Evolutionary conservation across 2,888 invertebrate species (phyloP).

Genomic region (Microctonus brassicae): DNA sequence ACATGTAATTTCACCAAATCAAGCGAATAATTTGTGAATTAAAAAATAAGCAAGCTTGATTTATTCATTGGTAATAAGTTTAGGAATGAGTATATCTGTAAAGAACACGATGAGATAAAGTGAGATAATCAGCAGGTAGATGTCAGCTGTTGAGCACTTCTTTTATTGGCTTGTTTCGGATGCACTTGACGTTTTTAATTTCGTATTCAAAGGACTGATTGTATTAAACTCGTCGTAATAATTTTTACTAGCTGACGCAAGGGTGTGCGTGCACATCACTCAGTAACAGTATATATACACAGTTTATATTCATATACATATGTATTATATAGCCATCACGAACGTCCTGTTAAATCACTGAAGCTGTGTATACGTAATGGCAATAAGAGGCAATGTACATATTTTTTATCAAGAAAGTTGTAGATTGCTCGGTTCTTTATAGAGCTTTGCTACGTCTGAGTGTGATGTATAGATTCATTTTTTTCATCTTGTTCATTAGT

Average conservation of each 20-base stretch:
- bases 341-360: slow-evolving; percentile 30
- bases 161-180: slow-evolving; percentile 20
- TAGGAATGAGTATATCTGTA: neutral
- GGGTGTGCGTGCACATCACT: neutral
- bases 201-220: slow-evolving; percentile 55
- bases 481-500: neutral
- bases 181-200: slow-evolving; percentile 53
- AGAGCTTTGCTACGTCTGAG: neutral
- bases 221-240: slow-evolving; percentile 37
- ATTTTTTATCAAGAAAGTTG: slow-evolving; percentile 21
- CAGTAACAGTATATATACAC: too few relatives aligned
- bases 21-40: too few relatives aligned
- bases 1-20: too few relatives aligned
- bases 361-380: slow-evolving; percentile 21
- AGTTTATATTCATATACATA: neutral
- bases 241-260: slow-evolving; percentile 4
- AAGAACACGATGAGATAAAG: neutral
- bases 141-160: neutral
- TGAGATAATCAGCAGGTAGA: slow-evolving; percentile 19
- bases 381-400: neutral
- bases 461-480: neutral
- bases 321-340: neutral
- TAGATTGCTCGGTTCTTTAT: slow-evolving; percentile 19
- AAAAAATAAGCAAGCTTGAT: too few relatives aligned
- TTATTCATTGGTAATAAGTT: too few relatives aligned